A percentile compares a stretch with the other conserved stretches of the same genome.
phyloP scores from a whole-genome alignment of 2,797 vertebrate species.

The Podargus strigoides region DNA sequence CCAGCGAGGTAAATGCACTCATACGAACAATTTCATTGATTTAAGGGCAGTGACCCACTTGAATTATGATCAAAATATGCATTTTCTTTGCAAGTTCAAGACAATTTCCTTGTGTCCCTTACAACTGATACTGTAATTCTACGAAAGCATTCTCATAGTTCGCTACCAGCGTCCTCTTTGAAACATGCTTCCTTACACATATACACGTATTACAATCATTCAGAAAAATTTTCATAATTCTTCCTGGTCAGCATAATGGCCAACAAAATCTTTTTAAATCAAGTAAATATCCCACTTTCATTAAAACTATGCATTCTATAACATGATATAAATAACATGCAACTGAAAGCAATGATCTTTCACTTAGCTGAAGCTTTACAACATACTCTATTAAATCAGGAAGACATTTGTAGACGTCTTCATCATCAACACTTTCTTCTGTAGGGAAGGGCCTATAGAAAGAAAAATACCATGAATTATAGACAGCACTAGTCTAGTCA shows the following conservation, averaged over 20 bases:
- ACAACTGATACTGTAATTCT: neutral
- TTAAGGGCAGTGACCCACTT: neutral
- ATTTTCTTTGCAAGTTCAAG: neutral
- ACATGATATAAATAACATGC: neutral
- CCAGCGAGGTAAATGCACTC: neutral
- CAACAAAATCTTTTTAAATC: neutral
- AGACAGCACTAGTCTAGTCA: neutral
- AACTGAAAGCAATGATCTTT: neutral
- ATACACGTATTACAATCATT: neutral
- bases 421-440: constrained; percentile 88
- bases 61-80: neutral
- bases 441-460: constrained; percentile 87
- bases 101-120: neutral
- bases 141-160: neutral
- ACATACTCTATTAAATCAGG: constrained; percentile 96
- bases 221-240: neutral
- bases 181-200: neutral
- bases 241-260: neutral
- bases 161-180: neutral
- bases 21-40: neutral
- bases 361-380: neutral
- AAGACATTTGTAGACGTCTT: constrained; percentile 93
- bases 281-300: neutral
- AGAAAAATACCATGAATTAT: neutral
- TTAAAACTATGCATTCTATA: neutral